A percentile compares a stretch with the other conserved stretches of the same genome.
Evolutionary conservation across 2,888 invertebrate species (phyloP).

Genomic region (Acleris emargana): DNA sequence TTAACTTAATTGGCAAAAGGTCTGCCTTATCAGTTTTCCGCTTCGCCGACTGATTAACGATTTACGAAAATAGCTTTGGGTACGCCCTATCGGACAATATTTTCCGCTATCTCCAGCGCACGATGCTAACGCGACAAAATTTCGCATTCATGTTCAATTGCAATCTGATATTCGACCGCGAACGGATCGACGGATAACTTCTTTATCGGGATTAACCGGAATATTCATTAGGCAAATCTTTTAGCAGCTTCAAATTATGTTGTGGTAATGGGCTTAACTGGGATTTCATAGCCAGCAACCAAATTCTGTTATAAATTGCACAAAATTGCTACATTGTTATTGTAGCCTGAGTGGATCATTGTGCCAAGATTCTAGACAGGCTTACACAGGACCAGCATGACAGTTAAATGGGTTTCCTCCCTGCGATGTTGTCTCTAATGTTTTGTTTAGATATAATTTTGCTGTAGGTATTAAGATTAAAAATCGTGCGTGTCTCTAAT

Average conservation of each 20-base stretch:
- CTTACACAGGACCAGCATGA: conserved; percentile 14
- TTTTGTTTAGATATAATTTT: not conserved
- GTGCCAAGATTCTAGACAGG: conserved; percentile 24
- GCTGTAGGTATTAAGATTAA: not conserved
- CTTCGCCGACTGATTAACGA: conserved; percentile 74
- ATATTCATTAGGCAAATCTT: conserved; percentile 9
- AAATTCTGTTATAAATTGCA: conserved; percentile 8
- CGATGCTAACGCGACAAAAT: conserved; percentile 18
- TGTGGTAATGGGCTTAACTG: conserved; percentile 7
- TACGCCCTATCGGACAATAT: conserved; percentile 50
- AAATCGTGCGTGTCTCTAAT: not conserved
- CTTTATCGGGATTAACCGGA: conserved; percentile 16
- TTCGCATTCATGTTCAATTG: conserved; percentile 27
- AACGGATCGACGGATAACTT: conserved; percentile 20
- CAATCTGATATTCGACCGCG: conserved; percentile 24
- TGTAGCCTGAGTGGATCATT: conserved; percentile 14
- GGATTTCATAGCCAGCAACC: not conserved
- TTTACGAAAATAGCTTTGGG: conserved; percentile 71
- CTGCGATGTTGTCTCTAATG: conserved; percentile 6
- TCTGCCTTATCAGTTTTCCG: conserved; percentile 78
- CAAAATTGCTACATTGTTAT: not conserved
- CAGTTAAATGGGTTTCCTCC: conserved; percentile 30
- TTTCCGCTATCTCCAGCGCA: conserved; percentile 27
- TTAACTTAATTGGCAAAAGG: conserved; percentile 78
- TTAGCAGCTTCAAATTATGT: conserved; percentile 5